Conservation (phyloP, 2,113 vertebrate species). For the Rhagologus leucostigma region DNA sequence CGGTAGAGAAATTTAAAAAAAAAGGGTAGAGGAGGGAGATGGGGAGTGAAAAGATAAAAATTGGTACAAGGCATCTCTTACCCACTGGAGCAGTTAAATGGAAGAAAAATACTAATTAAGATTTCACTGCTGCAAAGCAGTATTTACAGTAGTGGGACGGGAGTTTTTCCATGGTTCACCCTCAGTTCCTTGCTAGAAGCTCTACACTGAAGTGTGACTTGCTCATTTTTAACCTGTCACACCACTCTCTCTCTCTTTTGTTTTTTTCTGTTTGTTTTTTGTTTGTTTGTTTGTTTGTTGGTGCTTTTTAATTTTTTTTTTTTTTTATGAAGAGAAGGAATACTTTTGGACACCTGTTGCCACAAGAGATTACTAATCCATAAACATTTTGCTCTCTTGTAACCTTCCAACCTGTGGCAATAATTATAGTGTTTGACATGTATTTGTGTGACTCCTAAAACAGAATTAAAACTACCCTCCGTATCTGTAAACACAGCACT, state of each 20-base stretch:
- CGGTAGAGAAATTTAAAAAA: not conserved
- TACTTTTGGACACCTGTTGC: constrained; percentile 9
- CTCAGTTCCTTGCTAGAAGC: constrained; percentile 35
- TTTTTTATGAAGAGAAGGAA: not conserved
- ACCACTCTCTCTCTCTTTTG: not conserved
- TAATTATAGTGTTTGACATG: constrained; percentile 51
- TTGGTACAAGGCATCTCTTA: not conserved
- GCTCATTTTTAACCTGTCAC: constrained; percentile 17
- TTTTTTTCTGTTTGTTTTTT: not conserved
- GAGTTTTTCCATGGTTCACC: constrained; percentile 33
- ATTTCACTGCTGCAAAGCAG: constrained; percentile 5
- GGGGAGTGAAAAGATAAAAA: not conserved
- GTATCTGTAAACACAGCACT: constrained; percentile 52
- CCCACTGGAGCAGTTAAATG: not conserved
- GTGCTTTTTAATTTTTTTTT: not conserved
- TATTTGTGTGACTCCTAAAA: constrained; percentile 30
- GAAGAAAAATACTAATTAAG: constrained; percentile 57
- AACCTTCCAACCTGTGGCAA: constrained; percentile 49
- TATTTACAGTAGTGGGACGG: constrained; percentile 1
- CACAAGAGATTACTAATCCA: constrained; percentile 63
- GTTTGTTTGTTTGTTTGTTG: not conserved
- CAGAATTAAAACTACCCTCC: constrained; percentile 48
- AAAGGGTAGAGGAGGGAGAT: not conserved
- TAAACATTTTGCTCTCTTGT: constrained; percentile 59
- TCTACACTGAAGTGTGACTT: not conserved